Evolutionary conservation across 2,797 vertebrate species (phyloP).

Genomic region (Tamandua tetradactyla): DNA sequence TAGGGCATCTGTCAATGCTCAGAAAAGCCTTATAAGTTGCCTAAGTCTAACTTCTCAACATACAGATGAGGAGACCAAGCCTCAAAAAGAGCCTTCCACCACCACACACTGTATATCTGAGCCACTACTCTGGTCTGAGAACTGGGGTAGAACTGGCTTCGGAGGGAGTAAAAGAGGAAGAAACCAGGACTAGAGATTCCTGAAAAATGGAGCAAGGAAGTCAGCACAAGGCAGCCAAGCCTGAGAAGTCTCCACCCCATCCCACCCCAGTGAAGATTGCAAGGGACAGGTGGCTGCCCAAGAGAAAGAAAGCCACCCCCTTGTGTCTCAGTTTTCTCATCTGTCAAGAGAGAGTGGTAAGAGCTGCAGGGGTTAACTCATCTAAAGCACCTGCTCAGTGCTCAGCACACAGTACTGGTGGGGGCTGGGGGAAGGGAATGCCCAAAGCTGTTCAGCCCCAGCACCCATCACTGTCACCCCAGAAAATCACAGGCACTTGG

Average conservation of each 20-base stretch:
- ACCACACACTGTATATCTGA: not conserved
- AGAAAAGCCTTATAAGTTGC: not conserved
- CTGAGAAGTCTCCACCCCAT: not conserved
- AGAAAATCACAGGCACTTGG: not conserved
- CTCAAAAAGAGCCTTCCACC: no score
- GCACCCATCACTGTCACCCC: not conserved
- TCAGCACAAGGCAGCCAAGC: accelerated
- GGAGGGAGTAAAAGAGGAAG: not conserved
- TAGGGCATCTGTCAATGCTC: not conserved
- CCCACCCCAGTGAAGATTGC: not conserved
- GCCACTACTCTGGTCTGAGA: not conserved
- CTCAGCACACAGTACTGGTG: no score
- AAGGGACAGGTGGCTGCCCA: not conserved
- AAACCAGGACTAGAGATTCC: not conserved
- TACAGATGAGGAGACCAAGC: no score
- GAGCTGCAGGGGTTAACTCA: no score
- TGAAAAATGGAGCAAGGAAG: not conserved
- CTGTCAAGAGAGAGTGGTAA: not conserved
- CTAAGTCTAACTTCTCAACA: not conserved
- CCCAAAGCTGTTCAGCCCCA: not conserved
- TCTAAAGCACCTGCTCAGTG: not conserved
- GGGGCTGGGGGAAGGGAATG: not conserved
- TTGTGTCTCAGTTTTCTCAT: not conserved
- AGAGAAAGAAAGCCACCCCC: not conserved
- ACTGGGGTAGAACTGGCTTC: not conserved